A percentile compares a stretch with the other conserved stretches of the same genome.
phyloP scores from a whole-genome alignment of 2,888 invertebrate genomes.

The Synanthedon formicaeformis region DNA sequence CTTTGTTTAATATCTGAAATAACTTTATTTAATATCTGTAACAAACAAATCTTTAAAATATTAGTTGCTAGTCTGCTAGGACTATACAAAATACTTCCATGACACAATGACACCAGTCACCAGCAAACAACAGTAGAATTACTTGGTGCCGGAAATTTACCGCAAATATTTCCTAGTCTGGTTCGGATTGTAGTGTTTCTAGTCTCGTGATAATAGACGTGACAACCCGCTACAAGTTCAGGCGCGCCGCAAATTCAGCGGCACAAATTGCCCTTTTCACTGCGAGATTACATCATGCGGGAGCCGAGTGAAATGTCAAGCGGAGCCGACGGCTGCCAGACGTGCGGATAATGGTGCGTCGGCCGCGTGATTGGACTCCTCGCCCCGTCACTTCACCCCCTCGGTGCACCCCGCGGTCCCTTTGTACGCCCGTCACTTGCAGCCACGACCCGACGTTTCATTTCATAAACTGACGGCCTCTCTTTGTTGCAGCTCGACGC shows the following conservation, averaged over 20 bases:
- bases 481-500: conserved; percentile 91
- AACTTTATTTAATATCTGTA: no score
- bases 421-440: conserved; percentile 64
- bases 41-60: no score
- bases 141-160: background rate
- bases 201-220: conserved; percentile 51
- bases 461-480: conserved; percentile 50
- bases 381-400: conserved; percentile 20
- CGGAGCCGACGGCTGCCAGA: conserved; percentile 70
- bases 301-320: conserved; percentile 71
- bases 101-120: no score
- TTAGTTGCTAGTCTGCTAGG: no score
- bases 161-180: background rate
- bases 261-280: conserved; percentile 72
- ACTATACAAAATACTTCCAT: no score
- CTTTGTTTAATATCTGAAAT: no score
- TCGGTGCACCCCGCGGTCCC: conserved; percentile 39
- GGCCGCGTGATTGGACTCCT: conserved; percentile 68
- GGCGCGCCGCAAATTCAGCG: conserved; percentile 68
- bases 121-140: background rate
- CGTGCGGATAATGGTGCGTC: conserved; percentile 71
- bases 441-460: conserved; percentile 64
- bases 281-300: conserved; percentile 71
- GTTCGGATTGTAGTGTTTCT: conserved; percentile 2
- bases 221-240: conserved; percentile 61